These are phyloP conservation scores for Actinernus sp. DNA, from an alignment of 92 coral and sea anemone genomes.

Conservation along the genomic window DNA sequence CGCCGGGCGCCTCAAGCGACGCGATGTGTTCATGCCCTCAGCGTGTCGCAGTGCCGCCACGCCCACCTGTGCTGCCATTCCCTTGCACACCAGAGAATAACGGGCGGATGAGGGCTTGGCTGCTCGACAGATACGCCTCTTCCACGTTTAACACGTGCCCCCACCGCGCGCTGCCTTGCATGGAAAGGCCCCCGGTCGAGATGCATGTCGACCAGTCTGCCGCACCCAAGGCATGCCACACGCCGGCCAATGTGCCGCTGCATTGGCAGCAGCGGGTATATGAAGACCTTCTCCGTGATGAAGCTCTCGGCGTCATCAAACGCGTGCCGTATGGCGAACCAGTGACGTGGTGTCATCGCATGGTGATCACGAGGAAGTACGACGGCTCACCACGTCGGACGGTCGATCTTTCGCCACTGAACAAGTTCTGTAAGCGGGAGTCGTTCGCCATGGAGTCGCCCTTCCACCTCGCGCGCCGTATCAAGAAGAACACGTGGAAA, in stretches of 20 bases:
- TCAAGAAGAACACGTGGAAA: conserved; percentile 65
- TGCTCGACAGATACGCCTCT: conserved; percentile 25
- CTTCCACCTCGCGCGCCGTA: conserved; percentile 62
- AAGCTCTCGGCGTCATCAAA: conserved; percentile 63
- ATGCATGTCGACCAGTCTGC: conserved; percentile 34
- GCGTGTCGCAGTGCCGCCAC: conserved; percentile 18
- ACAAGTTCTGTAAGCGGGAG: too few relatives aligned
- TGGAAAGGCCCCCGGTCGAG: conserved; percentile 35
- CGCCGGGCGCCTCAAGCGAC: conserved; percentile 1
- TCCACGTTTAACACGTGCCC: conserved; percentile 73
- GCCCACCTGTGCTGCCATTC: conserved; percentile 36
- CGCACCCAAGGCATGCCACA: conserved; percentile 73
- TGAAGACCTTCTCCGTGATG: too few relatives aligned
- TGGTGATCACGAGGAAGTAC: too few relatives aligned
- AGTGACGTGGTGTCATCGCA: conserved; percentile 69
- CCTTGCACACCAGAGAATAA: conserved; percentile 24
- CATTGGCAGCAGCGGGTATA: conserved; percentile 64
- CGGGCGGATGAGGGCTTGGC: too few relatives aligned
- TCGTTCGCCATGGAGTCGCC: conserved; percentile 65
- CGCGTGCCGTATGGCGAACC: conserved; percentile 70
- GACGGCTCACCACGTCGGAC: too few relatives aligned
- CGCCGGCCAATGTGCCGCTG: conserved; percentile 44
- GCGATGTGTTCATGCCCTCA: conserved; percentile 58
- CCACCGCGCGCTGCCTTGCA: conserved; percentile 18
- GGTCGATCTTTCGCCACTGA: conserved; percentile 66